A percentile compares a stretch with the other conserved stretches of the same genome.
Evolutionary conservation across 2,797 vertebrate species (phyloP).

Genomic region (Chelidonichthys spinosus): DNA sequence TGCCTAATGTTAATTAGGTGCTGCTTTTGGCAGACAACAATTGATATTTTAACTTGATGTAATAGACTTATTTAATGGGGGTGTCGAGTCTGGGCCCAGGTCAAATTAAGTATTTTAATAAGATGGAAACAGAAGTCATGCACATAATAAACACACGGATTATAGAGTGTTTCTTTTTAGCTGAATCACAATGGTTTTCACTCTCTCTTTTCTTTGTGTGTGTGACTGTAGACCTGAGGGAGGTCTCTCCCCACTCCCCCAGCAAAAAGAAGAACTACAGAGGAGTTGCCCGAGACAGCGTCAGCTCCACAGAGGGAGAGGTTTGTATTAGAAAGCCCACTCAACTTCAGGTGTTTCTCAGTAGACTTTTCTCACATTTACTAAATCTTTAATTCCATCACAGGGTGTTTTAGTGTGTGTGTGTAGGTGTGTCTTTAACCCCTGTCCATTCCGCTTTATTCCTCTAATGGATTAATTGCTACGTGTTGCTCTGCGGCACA

Average conservation of each 20-base stretch:
- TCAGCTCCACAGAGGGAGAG: constrained; percentile 89
- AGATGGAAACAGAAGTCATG: not conserved
- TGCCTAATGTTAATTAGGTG: constrained; percentile 28
- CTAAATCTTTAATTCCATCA: constrained; percentile 35
- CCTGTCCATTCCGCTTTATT: constrained; percentile 46
- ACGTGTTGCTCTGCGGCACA: constrained; percentile 46
- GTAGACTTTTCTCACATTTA: constrained; percentile 24
- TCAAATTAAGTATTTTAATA: not conserved
- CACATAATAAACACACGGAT: not conserved
- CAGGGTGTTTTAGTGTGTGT: constrained; percentile 27
- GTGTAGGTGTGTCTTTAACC: constrained; percentile 35
- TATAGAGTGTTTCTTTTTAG: not conserved
- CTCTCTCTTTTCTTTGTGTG: not conserved
- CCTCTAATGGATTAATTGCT: constrained; percentile 64
- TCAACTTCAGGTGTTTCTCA: not conserved
- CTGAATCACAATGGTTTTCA: not conserved
- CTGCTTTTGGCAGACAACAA: constrained; percentile 16
- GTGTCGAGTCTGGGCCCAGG: not conserved
- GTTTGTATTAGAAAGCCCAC: constrained; percentile 80
- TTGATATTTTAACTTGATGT: constrained; percentile 38
- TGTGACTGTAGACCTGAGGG: constrained; percentile 75
- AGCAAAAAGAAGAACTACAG: constrained; percentile 83
- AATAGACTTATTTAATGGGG: constrained; percentile 16
- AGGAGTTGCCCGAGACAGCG: constrained; percentile 82
- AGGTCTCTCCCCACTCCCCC: constrained; percentile 72